Evolutionary conservation across 2,888 invertebrate genomes (phyloP).

Genomic region (Mellilla xanthometata): DNA sequence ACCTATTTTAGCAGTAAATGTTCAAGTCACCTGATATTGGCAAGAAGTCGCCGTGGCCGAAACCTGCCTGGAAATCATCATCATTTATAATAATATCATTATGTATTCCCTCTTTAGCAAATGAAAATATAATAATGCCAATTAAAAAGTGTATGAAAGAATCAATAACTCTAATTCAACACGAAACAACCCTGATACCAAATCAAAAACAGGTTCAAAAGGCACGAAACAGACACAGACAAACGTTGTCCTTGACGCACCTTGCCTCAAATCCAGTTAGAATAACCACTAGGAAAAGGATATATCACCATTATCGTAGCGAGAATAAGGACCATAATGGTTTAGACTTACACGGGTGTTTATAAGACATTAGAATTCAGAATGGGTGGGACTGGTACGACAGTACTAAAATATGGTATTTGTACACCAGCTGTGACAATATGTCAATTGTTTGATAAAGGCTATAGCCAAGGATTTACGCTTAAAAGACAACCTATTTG

Average conservation of each 20-base stretch:
- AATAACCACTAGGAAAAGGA: conserved; percentile 26
- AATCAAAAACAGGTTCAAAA: conserved; percentile 53
- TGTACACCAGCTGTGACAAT: conserved; percentile 41
- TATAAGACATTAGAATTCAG: conserved; percentile 53
- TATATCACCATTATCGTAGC: conserved; percentile 41
- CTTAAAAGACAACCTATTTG: conserved; percentile 4
- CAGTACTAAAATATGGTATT: conserved; percentile 39
- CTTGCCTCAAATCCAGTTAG: conserved; percentile 59
- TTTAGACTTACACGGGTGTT: conserved; percentile 25
- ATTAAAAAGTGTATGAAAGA: too few species aligned
- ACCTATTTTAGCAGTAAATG: too few species aligned
- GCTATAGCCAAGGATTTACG: conserved; percentile 17
- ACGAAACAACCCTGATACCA: conserved; percentile 35
- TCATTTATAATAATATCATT: too few species aligned
- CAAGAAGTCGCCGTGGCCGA: too few species aligned
- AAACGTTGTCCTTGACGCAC: conserved; percentile 71
- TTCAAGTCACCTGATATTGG: too few species aligned
- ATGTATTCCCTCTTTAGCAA: too few species aligned
- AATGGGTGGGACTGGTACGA: conserved; percentile 45
- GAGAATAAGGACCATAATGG: conserved; percentile 38
- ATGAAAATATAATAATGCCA: too few species aligned
- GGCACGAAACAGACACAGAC: conserved; percentile 55
- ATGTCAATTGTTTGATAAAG: conserved; percentile 28
- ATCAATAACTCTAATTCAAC: too few species aligned
- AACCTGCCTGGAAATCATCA: too few species aligned